Base-by-base conservation (phyloP, 2,113 vertebrate species). In the Plestiodon gilberti region DNA sequence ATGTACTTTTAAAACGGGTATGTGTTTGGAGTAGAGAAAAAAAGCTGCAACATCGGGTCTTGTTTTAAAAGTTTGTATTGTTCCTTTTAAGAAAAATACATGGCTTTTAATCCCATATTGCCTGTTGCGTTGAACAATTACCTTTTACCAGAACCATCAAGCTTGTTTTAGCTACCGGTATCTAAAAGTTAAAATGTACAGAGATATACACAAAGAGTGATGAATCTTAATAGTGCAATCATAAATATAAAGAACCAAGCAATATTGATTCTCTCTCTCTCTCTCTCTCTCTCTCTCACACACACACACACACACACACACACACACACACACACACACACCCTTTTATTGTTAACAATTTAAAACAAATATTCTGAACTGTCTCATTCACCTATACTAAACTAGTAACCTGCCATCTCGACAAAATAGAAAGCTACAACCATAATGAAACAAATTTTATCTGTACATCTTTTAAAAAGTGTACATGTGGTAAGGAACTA, bases 61-160 rank as follows among this genome's bases (percentile, higher is more conserved):
- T n/a, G n/a, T n/a, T n/a, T n/a, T n/a, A n/a, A n/a, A n/a, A n/a
- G n/a, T n/a, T n/a, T n/a, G n/a, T n/a, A n/a, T n/a, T n/a, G n/a
- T n/a, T n/a, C n/a, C n/a, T n/a, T n/a, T n/a, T n/a, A n/a, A n/a
- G n/a, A n/a, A n/a, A n/a, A n/a, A n/a, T n/a, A n/a, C n/a, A n/a
- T n/a, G n/a, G n/a, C n/a, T n/a, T n/a, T n/a, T n/a, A n/a, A n/a
- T n/a, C n/a, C n/a, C n/a, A n/a, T n/a, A n/a, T n/a, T n/a, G n/a
- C n/a, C n/a, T n/a, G n/a, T n/a, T n/a, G n/a, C n/a, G n/a, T n/a
- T n/a, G n/a, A n/a, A n/a, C 84, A 86, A 69, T 57, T 85, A 85
- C 57, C 89, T 91, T 82, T 92, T 92, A 87, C 52, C 87, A 94
- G 90, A 94, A 92, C 88, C 87, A 89, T 79, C 86, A 87, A 91